Conservation (phyloP, 2,113 vertebrate species). For the Aramus guarauna region DNA sequence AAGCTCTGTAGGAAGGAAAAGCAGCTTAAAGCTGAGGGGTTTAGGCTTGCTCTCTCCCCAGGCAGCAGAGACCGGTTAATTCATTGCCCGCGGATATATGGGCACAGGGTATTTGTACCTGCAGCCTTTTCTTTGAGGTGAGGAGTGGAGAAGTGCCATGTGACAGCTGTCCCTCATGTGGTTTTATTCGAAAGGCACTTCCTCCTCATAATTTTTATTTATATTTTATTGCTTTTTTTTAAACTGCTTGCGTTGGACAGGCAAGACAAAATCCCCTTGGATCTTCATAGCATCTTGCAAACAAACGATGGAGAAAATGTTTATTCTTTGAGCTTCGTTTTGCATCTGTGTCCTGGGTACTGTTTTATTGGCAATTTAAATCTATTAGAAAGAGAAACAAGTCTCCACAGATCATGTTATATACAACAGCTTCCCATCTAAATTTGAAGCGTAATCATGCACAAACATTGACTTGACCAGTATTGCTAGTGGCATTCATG, state of each 20-base stretch:
- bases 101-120: background rate
- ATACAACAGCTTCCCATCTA: background rate
- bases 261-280: background rate
- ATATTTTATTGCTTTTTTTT: background rate
- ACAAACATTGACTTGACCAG: conserved; percentile 47
- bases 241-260: background rate
- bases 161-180: background rate
- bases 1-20: background rate
- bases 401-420: background rate
- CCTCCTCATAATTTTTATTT: background rate
- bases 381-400: conserved; percentile 25
- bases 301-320: background rate
- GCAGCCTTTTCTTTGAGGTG: background rate
- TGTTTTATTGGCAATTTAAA: background rate
- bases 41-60: background rate
- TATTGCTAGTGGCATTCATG: background rate
- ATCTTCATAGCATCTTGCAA: background rate
- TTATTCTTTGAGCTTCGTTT: background rate
- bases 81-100: rapidly evolving
- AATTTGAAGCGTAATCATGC: conserved; percentile 33
- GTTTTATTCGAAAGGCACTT: background rate
- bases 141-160: background rate
- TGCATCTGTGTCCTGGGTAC: background rate
- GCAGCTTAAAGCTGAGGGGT: background rate
- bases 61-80: background rate